phyloP scores from a whole-genome alignment of 2,888 invertebrate species.

The Rhorus exstirpatorius region DNA sequence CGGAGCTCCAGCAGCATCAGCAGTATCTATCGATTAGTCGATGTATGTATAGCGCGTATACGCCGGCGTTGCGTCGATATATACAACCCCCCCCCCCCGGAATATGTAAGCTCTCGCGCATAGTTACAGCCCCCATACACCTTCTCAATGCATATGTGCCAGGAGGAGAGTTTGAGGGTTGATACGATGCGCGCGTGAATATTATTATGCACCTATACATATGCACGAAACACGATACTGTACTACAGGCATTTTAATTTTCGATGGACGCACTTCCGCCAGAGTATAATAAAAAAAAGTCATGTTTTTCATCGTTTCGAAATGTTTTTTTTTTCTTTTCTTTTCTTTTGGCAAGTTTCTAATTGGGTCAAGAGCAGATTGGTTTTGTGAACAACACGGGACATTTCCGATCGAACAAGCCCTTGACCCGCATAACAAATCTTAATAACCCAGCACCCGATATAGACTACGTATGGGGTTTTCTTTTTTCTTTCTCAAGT shows the following conservation, averaged over 20 bases:
- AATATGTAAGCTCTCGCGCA: conserved; percentile 54
- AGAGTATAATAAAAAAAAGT: too few relatives aligned
- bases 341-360: too few relatives aligned
- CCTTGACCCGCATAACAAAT: too few relatives aligned
- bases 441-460: too few relatives aligned
- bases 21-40: conserved; percentile 66
- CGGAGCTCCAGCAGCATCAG: conserved; percentile 44
- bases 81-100: conserved; percentile 29
- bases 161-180: neutral
- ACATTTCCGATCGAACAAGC: too few relatives aligned
- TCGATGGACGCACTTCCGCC: neutral
- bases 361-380: too few relatives aligned
- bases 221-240: neutral
- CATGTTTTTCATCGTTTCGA: too few relatives aligned
- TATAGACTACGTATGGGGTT: too few relatives aligned
- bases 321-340: too few relatives aligned
- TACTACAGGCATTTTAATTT: conserved; percentile 1
- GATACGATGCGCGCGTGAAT: conserved; percentile 19
- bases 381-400: too few relatives aligned
- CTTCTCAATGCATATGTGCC: conserved; percentile 24
- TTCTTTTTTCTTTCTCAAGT: too few relatives aligned
- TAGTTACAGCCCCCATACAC: conserved; percentile 38
- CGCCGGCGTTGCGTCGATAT: conserved; percentile 45
- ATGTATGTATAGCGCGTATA: conserved; percentile 52
- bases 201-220: conserved; percentile 11